Base-by-base conservation (phyloP, 2,113 vertebrate species). In the Pygoscelis antarcticus region DNA sequence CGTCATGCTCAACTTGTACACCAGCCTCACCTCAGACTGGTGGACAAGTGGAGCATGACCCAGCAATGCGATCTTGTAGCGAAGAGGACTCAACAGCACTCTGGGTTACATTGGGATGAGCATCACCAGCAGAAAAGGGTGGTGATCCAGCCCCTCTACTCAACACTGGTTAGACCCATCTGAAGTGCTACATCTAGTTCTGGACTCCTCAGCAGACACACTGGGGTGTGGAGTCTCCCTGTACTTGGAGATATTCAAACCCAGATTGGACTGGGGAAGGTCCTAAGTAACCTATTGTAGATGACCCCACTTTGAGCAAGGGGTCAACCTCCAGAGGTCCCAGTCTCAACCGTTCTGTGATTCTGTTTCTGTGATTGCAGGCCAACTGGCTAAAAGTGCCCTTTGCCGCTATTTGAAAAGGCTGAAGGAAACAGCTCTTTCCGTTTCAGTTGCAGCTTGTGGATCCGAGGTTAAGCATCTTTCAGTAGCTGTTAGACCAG, bases 401-500 rank as follows among this genome's bases (percentile, higher is more conserved):
- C 21, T 83, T 32, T 51, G 57, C 23, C 4, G 2, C 23, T 71
- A 2, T 38, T 32, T 49, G 78, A 21, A 51, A 58, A 81, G 25
- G 30, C 36, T 61, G 78, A 81, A 61, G 64, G 83, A 76, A 90
- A 16, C 5, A 1, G 22, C 20, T 80, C 17, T 78, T 68, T n/a
- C 29, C 30, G 29, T n/a, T 83, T 78, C 69, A 40, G 12, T 3
- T 68, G 29, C 15, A 62, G n/a, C 20, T 87, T 52, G 30, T 38
- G 44, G 44, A 75, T 94, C 42, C 29, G 42, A 30, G 29, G 11
- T 82, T 21, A 58, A 87, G 69, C 58, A 47, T 66, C 66, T 89
- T 70, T 78, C 44, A 26, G 62, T 49, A 91, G 91, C 60, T 93
- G 83, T 93, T 83, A 74, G 70, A 96, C 93, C 81, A 87, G 94